These are phyloP conservation scores for Notothenia coriiceps DNA, from an alignment of 2,113 vertebrate species.

Conservation along the genomic window DNA sequence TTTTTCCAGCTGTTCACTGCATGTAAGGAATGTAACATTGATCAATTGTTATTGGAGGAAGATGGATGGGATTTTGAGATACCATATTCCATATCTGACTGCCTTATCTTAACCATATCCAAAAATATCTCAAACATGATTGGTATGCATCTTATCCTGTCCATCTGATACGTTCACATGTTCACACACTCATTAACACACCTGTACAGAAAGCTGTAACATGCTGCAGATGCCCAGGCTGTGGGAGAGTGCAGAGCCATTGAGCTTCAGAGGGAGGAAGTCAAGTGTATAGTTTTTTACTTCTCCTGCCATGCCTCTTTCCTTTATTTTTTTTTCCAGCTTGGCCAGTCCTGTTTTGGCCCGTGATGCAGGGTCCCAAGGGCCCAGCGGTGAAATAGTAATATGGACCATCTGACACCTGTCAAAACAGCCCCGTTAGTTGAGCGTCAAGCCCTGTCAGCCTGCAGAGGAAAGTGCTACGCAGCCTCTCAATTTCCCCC, in stretches of 20 bases:
- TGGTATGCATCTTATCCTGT: conserved; percentile 8
- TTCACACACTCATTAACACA: background rate
- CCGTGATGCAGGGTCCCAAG: conserved; percentile 81
- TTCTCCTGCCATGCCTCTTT: conserved; percentile 73
- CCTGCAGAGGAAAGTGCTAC: conserved; percentile 80
- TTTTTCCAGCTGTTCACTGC: conserved; percentile 38
- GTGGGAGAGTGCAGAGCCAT: conserved; percentile 66
- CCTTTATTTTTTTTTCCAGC: conserved; percentile 73
- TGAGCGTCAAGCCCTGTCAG: conserved; percentile 85
- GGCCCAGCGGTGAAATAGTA: conserved; percentile 83
- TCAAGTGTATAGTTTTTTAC: conserved; percentile 64
- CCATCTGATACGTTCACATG: background rate
- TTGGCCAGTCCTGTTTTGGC: conserved; percentile 80
- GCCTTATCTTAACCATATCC: conserved; percentile 7
- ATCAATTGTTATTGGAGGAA: conserved; percentile 50
- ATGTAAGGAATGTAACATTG: conserved; percentile 7
- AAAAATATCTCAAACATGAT: conserved; percentile 24
- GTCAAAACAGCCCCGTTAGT: conserved; percentile 88
- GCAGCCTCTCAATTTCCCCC: conserved; percentile 76
- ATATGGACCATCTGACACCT: conserved; percentile 88
- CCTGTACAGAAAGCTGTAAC: conserved; percentile 32
- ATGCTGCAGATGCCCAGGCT: conserved; percentile 68
- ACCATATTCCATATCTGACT: conserved; percentile 21
- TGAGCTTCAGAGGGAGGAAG: conserved; percentile 66
- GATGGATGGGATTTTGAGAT: conserved; percentile 37